Base-by-base conservation (phyloP, 1,140 invertebrate species). In the Ostrea edulis region DNA sequence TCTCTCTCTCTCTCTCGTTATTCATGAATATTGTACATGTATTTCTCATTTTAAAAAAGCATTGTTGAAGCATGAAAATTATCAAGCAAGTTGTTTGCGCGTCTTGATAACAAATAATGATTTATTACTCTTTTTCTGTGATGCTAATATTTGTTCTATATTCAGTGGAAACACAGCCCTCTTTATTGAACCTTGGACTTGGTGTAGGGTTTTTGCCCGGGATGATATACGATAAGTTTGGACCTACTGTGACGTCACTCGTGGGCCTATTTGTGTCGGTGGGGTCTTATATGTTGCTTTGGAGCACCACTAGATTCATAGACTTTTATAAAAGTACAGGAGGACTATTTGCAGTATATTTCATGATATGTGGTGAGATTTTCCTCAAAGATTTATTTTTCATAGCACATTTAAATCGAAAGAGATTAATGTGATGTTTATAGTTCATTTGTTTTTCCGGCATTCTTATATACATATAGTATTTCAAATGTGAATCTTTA, bases 191-290 rank as follows among this genome's bases (percentile, higher is more conserved):
- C 51, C 11, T 90, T 14, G 91, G 91, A 7, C 86, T 92, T 1
- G 91, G 91, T 7, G 52, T 92, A 0, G 90, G 91, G 9, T 90
- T 92, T 86, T 62, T 91, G 2, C 89, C 91, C 0, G 91, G 91
- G 8, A 89, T 92, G 65, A 77, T 92, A 17, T 92, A 88, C 54
- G 91, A 92, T 58, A 86, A 85, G 25, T 92, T 91, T 85, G 91
- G 91, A 12, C 91, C 91, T 53, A 85, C 86, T 20, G 84, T 85
- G 89, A 88, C 90, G 9, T 92, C 91, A 55, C 52, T 54, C 0
- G 87, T 87, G 0, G 90, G 91, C 2, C 82, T 91, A 3, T 2
- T 92, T 0, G 29, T 91, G 7, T 89, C 90, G 22, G 89, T 90
- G 14, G 84, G 89, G 0, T 87, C 89, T 0, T 92, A 92, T n/a